These are phyloP conservation scores for Calephelis perditalis DNA, from an alignment of 2,888 invertebrate genomes.

Conservation along the genomic window DNA sequence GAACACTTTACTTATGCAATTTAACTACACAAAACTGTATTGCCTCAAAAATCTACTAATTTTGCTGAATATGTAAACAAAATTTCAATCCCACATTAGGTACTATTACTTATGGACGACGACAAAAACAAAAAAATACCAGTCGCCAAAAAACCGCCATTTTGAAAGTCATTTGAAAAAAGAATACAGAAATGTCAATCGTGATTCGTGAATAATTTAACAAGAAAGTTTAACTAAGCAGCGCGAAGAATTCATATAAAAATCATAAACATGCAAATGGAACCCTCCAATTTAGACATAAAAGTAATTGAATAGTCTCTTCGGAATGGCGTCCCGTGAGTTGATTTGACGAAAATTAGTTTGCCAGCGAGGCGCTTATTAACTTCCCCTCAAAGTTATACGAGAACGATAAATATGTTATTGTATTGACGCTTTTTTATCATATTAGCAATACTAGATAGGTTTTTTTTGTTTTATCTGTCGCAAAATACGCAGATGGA, in stretches of 20 bases:
- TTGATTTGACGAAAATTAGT: conserved; percentile 50
- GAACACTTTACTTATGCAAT: too few relatives aligned
- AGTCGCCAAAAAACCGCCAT: conserved; percentile 43
- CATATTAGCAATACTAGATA: neutral
- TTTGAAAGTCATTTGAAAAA: neutral
- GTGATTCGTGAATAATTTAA: conserved; percentile 29
- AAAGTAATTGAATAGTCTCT: conserved; percentile 66
- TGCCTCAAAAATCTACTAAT: too few relatives aligned
- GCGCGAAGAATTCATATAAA: conserved; percentile 30
- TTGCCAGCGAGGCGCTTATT: conserved; percentile 6
- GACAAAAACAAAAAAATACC: too few relatives aligned
- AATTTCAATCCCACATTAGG: too few relatives aligned
- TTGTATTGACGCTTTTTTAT: conserved; percentile 5
- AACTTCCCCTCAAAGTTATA: neutral
- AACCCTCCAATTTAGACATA: conserved; percentile 55
- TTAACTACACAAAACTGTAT: too few relatives aligned
- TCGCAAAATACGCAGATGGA: too few relatives aligned
- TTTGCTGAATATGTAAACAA: too few relatives aligned
- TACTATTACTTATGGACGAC: too few relatives aligned
- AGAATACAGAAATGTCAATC: neutral
- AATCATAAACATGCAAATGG: conserved; percentile 66
- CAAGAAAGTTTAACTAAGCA: conserved; percentile 53
- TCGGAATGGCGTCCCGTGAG: conserved; percentile 54
- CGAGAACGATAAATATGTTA: conserved; percentile 2
- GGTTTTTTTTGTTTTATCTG: too few relatives aligned